Evolutionary conservation across 2,888 invertebrate genomes (phyloP), one percentile per base, ranked within the genome.

Genomic region (Biston stratarius): DNA sequence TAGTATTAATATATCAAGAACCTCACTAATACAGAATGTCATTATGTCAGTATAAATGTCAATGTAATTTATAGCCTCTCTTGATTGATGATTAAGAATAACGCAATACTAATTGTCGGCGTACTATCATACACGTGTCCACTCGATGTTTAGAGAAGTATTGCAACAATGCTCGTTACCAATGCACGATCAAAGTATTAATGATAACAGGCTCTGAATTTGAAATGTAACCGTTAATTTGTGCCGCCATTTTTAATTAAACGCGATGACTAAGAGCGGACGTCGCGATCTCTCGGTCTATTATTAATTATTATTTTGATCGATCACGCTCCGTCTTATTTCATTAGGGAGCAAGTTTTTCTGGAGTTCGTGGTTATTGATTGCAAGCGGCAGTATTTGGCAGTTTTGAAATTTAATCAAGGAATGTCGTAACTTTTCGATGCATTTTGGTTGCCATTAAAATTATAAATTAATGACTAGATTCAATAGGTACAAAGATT

Each of bases 271-370:
- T 92, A 90, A 91, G 93, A 90, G 86, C 82, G 81, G 83, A 85
- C 85, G 89, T 90, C 90, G 89, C 83, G 83, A 80, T 77, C 44
- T 62, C 82, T 82, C 87, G 86, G 88, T 87, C 89, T 92, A 91
- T 90, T 91, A 92, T 91, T 93, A 91, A 92, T 93, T 93, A 91
- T 90, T 92, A 90, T 91, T 92, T 91, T 93, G 92, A 94, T 92
- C 86, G 92, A 92, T 93, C 91, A 90, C 83, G 89, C 82, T 83
- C 79, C 87, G 83, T 87, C 89, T 90, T 92, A 89, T 90, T 91
- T 92, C 85, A 92, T 92, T 90, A 91, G 82, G 87, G 88, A 86
- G 81, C 74, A 82, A 82, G 83, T 85, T 86, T 85, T 85, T 86
- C 81, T 83, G 82, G 78, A 81, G 73, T 81, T 80, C 77, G 75